Evolutionary conservation across 2,113 vertebrate species (phyloP).

Genomic region (Clarias magur): DNA sequence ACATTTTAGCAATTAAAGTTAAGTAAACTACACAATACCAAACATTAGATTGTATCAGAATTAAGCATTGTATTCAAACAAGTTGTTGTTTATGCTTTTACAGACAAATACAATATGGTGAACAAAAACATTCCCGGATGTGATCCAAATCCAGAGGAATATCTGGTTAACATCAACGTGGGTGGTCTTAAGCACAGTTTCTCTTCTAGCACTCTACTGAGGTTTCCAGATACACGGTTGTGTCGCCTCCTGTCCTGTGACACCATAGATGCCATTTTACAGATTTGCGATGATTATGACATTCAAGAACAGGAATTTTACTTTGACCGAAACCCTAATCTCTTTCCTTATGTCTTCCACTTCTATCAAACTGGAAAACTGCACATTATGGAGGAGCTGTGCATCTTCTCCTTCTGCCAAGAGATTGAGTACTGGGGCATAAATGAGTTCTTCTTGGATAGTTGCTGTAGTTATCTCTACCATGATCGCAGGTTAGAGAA

Average conservation of each 20-base stretch:
- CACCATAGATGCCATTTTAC: slow-evolving; percentile 89
- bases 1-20: background rate
- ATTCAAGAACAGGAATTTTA: slow-evolving; percentile 90
- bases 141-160: slow-evolving; percentile 75
- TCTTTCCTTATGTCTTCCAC: slow-evolving; percentile 91
- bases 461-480: slow-evolving; percentile 93
- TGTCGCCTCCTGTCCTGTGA: slow-evolving; percentile 89
- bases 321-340: slow-evolving; percentile 89
- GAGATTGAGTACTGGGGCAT: slow-evolving; percentile 99
- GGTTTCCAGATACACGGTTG: slow-evolving; percentile 90
- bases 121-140: slow-evolving; percentile 77
- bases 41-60: background rate
- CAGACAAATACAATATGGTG: slow-evolving; percentile 74
- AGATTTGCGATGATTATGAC: slow-evolving; percentile 97
- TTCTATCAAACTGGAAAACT: slow-evolving; percentile 96
- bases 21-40: background rate
- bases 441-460: slow-evolving; percentile 91
- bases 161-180: slow-evolving; percentile 88
- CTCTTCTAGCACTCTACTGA: slow-evolving; percentile 83
- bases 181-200: slow-evolving; percentile 87
- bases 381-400: slow-evolving; percentile 95
- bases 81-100: background rate
- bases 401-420: slow-evolving; percentile 97
- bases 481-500: slow-evolving; percentile 89
- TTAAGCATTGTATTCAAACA: background rate